Conservation (phyloP, 2,797 vertebrate genomes). For the Anabas testudineus region DNA sequence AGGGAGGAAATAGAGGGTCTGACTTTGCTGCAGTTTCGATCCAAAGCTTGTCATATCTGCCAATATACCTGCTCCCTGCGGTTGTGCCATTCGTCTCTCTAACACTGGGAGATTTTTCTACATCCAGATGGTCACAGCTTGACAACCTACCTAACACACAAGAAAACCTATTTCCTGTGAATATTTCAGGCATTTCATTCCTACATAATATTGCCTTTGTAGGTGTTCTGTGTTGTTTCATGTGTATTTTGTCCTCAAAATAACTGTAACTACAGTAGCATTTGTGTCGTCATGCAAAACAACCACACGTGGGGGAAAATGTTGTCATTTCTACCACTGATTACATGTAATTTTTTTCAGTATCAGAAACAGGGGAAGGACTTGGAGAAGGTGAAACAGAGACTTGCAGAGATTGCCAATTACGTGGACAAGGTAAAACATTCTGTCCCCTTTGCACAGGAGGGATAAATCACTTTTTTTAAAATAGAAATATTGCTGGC, state of each 20-base stretch:
- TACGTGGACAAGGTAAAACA: constrained; percentile 96
- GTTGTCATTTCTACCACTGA: constrained; percentile 12
- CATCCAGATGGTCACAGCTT: constrained; percentile 78
- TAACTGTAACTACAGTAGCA: not conserved
- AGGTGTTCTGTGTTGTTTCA: constrained; percentile 26
- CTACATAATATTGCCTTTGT: constrained; percentile 14
- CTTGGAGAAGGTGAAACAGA: constrained; percentile 95
- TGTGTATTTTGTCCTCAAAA: constrained; percentile 23
- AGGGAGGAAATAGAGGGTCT: constrained; percentile 45
- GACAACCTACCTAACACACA: constrained; percentile 57
- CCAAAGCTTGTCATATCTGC: constrained; percentile 57
- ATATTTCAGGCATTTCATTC: constrained; percentile 31
- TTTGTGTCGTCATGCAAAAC: constrained; percentile 19
- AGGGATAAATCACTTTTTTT: constrained; percentile 74
- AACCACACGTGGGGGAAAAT: not conserved
- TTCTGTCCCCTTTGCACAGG: constrained; percentile 46
- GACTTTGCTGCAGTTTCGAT: constrained; percentile 54
- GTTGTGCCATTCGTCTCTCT: constrained; percentile 54
- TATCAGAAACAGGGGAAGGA: constrained; percentile 98
- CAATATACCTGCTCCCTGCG: constrained; percentile 64
- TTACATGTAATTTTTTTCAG: constrained; percentile 77
- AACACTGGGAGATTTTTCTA: constrained; percentile 63
- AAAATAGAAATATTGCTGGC: constrained; percentile 73
- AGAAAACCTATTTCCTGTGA: constrained; percentile 47
- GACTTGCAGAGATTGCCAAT: constrained; percentile 97